A percentile compares a stretch with the other conserved stretches of the same genome.
These are phyloP conservation scores for Capitulum mitella DNA, from an alignment of 2,888 invertebrate genomes.

Conservation along the genomic window DNA sequence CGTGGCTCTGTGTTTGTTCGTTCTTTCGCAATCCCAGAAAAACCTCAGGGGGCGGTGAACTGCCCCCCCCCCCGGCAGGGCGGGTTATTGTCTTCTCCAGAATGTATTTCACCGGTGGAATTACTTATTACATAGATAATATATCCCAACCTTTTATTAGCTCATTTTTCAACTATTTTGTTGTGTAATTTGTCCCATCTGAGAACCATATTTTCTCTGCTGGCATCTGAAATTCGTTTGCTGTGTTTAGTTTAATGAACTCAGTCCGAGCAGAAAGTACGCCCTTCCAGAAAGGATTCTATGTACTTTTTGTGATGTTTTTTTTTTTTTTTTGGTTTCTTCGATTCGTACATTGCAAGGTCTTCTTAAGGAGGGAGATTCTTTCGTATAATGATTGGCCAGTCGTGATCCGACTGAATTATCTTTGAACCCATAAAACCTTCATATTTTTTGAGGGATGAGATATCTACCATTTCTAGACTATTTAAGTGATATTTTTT, in stretches of 20 bases:
- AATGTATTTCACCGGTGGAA: too few relatives aligned
- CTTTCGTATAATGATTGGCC: not conserved
- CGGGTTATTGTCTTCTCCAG: too few relatives aligned
- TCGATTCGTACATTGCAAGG: not conserved
- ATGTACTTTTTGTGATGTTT: not conserved
- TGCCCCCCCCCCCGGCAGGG: too few relatives aligned
- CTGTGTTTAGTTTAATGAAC: not conserved
- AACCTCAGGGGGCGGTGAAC: too few relatives aligned
- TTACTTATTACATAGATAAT: not conserved
- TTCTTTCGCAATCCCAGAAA: too few relatives aligned
- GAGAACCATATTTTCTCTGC: not conserved
- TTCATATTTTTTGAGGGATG: not conserved
- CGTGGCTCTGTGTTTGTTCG: too few relatives aligned
- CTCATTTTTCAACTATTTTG: not conserved
- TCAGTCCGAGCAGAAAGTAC: not conserved
- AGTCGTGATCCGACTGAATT: not conserved
- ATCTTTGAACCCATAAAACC: not conserved
- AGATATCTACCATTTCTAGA: not conserved
- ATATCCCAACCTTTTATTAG: not conserved
- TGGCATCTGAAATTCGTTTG: not conserved
- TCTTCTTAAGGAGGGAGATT: not conserved
- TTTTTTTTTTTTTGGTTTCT: not conserved
- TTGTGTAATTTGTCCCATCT: not conserved
- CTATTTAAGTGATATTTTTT: not conserved
- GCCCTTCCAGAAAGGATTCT: not conserved